phyloP scores from a whole-genome alignment of 53 echinoderm and acorn worm species.

The Holothuria scabra region DNA sequence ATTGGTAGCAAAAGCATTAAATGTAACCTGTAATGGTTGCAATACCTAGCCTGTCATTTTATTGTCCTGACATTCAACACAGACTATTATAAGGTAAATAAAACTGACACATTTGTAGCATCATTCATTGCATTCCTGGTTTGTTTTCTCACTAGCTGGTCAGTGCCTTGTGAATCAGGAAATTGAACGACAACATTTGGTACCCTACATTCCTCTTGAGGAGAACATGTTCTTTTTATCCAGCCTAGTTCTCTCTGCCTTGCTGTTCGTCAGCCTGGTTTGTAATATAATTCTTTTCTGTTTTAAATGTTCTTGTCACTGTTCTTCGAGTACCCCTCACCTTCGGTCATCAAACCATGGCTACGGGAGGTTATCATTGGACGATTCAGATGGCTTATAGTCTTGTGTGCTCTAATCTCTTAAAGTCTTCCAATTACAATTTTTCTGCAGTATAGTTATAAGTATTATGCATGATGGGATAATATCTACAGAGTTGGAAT shows the following conservation, averaged over 20 bases:
- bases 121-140: slow-evolving; percentile 1
- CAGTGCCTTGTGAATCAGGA: slow-evolving; percentile 79
- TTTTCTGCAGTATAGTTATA: no score
- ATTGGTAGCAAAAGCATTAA: no score
- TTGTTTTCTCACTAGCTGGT: slow-evolving; percentile 57
- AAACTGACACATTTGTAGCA: not conserved
- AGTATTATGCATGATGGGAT: no score
- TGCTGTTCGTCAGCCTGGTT: slow-evolving; percentile 68
- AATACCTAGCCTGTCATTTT: not conserved
- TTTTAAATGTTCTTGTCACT: slow-evolving; percentile 78
- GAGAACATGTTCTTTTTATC: slow-evolving; percentile 67
- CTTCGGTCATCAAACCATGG: not conserved
- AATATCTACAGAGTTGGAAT: no score
- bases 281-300: slow-evolving; percentile 83
- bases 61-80: not conserved
- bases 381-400: slow-evolving; percentile 9
- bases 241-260: slow-evolving; percentile 31
- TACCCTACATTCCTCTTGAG: slow-evolving; percentile 53
- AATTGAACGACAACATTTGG: slow-evolving; percentile 48
- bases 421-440: no score
- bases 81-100: not conserved
- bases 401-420: no score
- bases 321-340: slow-evolving; percentile 36
- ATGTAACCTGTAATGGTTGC: no score
- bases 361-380: not conserved